A percentile compares a stretch with the other conserved stretches of the same genome.
These are phyloP conservation scores for Botrylloides violaceus DNA, from an alignment of 23 tunicate genomes.

Conservation along the genomic window DNA sequence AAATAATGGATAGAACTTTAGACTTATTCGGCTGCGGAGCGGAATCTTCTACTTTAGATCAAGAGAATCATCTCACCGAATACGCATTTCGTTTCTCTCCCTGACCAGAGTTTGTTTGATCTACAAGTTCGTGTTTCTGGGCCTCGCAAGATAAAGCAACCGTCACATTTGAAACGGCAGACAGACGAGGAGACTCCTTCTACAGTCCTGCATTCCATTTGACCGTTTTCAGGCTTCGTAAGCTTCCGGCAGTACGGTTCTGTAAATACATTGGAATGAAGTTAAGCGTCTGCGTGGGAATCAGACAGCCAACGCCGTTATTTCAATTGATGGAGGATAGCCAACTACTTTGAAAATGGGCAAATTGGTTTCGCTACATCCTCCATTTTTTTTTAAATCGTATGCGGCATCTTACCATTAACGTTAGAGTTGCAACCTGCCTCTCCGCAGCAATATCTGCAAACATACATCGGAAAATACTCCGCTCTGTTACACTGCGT, in stretches of 20 bases:
- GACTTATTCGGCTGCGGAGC: too few species aligned
- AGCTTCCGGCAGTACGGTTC: constrained; percentile 32
- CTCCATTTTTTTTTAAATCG: too few species aligned
- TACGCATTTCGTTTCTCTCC: constrained; percentile 32
- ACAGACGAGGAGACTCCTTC: constrained; percentile 21
- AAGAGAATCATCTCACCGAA: too few species aligned
- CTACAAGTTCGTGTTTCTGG: constrained; percentile 28
- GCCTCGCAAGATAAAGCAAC: constrained; percentile 27
- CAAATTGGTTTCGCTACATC: too few species aligned
- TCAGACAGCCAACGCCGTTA: too few species aligned
- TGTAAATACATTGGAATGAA: too few species aligned
- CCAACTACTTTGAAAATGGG: too few species aligned
- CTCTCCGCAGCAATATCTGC: constrained; percentile 48
- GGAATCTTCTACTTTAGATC: too few species aligned
- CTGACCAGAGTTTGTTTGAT: constrained; percentile 37
- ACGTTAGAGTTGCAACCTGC: constrained; percentile 41
- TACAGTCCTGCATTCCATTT: constrained; percentile 16
- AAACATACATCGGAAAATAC: constrained; percentile 39
- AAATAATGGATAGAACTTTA: too few species aligned
- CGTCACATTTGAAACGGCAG: constrained; percentile 34
- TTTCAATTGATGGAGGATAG: too few species aligned
- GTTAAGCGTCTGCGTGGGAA: too few species aligned
- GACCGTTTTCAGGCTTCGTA: constrained; percentile 30
- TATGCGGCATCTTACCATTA: constrained; percentile 37
- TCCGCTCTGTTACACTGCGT: constrained; percentile 43